Base-by-base conservation (phyloP, 2,888 invertebrate genomes). In the Sarcophaga subvicina region DNA sequence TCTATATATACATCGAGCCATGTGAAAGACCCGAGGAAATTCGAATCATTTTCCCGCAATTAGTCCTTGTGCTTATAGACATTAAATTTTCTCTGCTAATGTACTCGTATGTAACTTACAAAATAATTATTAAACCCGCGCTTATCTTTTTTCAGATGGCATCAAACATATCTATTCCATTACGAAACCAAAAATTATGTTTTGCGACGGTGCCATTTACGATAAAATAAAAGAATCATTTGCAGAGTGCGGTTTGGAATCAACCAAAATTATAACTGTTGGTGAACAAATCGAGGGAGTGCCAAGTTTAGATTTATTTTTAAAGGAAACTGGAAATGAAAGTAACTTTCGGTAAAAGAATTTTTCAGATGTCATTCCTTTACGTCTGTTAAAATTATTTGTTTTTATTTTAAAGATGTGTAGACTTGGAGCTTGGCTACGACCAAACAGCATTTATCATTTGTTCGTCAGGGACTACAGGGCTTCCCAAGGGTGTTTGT, bases 381-480 rank as follows among this genome's bases (percentile, higher is more conserved):
- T 14, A 14, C 4, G 54, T 54, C 37, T 37, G 63, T n/a, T 47
- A 8, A 64, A 54, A 37, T 45, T 49, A 3, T 4, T n/a, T 4
- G 54, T 11, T 14, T 62, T 37, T 37, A 37, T 64, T 6, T 62
- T 64, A 47, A 60, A 91, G 91, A 89, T 90, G 3, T 89, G 88
- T 49, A 79, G 81, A 3, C 77, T 92, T 2, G 87, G 80, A 14
- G 82, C 85, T 69, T 89, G 90, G 4, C 83, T 62, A n/a, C 0
- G 14, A 77, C 10, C 86, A 83, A 54, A 59, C 75, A 20, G 87
- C 88, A 0, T 71, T 69, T 3, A 91, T 92, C 66, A 37, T 91
- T 4, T 91, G 91, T 70, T 91, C 92, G 0, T 91, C 92, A 2
- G 92, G 92, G 2, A 91, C 92, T 4, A 91, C 92, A 4, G 92